Evolutionary conservation across 2,888 invertebrate genomes (phyloP), one percentile per base, ranked within the genome.

Genomic region (Tenthredo scrophulariae): DNA sequence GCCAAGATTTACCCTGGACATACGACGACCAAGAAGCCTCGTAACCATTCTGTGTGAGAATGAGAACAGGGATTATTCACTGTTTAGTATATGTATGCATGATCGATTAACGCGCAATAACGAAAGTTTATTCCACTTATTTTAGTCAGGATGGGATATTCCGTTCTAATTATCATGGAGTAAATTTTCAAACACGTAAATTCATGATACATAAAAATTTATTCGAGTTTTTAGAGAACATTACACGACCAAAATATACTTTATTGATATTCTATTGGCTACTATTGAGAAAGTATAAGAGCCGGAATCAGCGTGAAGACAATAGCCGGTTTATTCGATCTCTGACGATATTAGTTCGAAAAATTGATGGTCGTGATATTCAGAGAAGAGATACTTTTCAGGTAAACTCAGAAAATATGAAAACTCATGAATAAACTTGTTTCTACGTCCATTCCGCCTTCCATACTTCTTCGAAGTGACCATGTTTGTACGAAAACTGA

Each of bases 1-100:
- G 95, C 15, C 95, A 95, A 88, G 95, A 95, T 67, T 94, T 97
- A 94, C 95, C 96, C 0, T 96, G 96, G 96, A 94, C 94, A 85
- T 95, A 95, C 87, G 89, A 89, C 33, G 87, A 62, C 13, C 6
- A 7, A 2, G 37, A 80, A 80, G 5, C 26, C 6, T 58, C 80
- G 58, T 80, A 80, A 80, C 46, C n/a, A 62, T 80, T 80, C n/a
- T 80, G 26, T 62, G 26, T 0, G 29, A 15, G 29, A 46, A 40
- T 0, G 29, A 15, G 29, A 46, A 77, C 9, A 29, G 50, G 43
- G 10, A 43, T 22, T 18, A 26, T 43, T 22, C 22, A 26, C 22
- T 26, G 7, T 72, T 72, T 43, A n/a, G 37, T n/a, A 22, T 22
- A 4, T 65, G 0, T 50, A 54, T n/a, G n/a, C 54, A 10, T 67